Conservation (phyloP, 2,113 vertebrate species). For the Oreochromis tanganicae region DNA sequence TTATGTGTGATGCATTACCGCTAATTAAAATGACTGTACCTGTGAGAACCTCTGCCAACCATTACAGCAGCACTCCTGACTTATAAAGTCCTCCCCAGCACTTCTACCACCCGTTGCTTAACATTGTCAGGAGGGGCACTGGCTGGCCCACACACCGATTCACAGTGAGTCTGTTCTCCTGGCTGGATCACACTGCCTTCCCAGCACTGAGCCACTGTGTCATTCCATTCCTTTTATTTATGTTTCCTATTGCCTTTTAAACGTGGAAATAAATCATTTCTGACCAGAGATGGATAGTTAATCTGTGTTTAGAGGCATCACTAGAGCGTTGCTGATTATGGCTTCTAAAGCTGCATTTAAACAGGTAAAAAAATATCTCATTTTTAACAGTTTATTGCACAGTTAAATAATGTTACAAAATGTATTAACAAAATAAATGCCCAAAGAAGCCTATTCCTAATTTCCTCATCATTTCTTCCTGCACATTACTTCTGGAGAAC, state of each 20-base stretch:
- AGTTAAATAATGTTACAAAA: background rate
- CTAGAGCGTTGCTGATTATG: slow-evolving; percentile 42
- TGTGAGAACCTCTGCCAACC: slow-evolving; percentile 31
- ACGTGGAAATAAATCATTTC: slow-evolving; percentile 60
- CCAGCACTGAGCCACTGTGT: slow-evolving; percentile 54
- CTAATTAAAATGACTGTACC: slow-evolving; percentile 32
- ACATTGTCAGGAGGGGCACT: slow-evolving; percentile 36
- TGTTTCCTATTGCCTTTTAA: slow-evolving; percentile 43
- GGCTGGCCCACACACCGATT: slow-evolving; percentile 50
- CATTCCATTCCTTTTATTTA: slow-evolving; percentile 49
- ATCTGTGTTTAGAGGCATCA: slow-evolving; percentile 48
- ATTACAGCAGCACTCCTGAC: slow-evolving; percentile 47
- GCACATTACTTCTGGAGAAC: background rate
- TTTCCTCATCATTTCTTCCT: background rate
- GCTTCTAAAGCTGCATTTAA: slow-evolving; percentile 21
- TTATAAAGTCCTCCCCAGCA: slow-evolving; percentile 32
- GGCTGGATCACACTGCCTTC: slow-evolving; percentile 52
- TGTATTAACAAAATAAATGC: background rate
- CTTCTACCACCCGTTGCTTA: slow-evolving; percentile 43
- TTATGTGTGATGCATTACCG: background rate
- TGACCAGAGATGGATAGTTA: slow-evolving; percentile 17
- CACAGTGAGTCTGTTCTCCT: slow-evolving; percentile 24
- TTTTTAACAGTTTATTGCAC: background rate
- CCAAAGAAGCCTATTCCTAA: background rate
- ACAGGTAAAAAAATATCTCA: background rate